Evolutionary conservation across 2,888 invertebrate genomes (phyloP), one percentile per base, ranked within the genome.

Genomic region (Cheilosia variabilis): DNA sequence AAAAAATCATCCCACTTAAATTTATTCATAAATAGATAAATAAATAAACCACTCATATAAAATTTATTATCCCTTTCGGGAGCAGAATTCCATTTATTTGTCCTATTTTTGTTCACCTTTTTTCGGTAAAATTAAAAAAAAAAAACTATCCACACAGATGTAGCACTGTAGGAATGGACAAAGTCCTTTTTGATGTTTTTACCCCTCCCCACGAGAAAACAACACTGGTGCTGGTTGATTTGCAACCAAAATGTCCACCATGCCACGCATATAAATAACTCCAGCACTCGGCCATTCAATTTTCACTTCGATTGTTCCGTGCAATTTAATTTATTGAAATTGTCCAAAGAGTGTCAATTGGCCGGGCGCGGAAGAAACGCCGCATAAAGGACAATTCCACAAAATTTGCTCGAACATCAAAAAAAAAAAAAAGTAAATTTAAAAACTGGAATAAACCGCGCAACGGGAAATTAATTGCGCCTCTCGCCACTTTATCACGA

Each of bases 261-360:
- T 9, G 24, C 66, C 24, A 52, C 37, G 17, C 2, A 45, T 10
- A 66, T 78, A 82, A 82, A 82, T 72, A 82, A 82, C 78, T 72
- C 78, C 57, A 65, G 31, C 31, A 50, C 27, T 82, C 65, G 65
- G 15, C 66, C 62, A 83, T 83, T 83, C 83, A 83, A 83, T 83
- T 82, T 83, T 83, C 83, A 83, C 73, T 79, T 79, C 79, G 62
- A 83, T 83, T 83, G 83, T 79, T 83, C 78, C 41, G 17, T 60
- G 52, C 62, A 50, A 73, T 73, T 83, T 79, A 79, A 78, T 83
- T 77, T 83, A 83, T 83, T 83, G 73, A 79, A 83, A 83, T 71
- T 57, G 60, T 63, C 62, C 60, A 45, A 47, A 73, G 68, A 73
- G 72, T 79, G 83, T 79, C 83, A 79, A 79, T 79, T 79, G 66